Evolutionary conservation across 2,888 invertebrate genomes (phyloP), one percentile per base, ranked within the genome.

Genomic region (Polymixis flavicincta): DNA sequence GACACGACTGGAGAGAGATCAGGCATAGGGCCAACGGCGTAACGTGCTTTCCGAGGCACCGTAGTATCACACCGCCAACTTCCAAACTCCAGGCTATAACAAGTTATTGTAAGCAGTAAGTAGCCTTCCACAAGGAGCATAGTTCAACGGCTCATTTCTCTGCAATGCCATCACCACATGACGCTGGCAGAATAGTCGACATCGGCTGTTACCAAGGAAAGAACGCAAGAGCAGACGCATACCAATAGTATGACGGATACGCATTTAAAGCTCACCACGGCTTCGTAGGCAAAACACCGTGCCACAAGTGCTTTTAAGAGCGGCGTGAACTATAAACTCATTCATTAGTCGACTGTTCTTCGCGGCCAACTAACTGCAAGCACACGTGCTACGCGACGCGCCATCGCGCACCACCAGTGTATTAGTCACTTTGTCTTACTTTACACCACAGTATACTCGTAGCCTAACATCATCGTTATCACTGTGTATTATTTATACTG

Each of bases 381-480:
- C 22, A 52, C 52, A 11, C 22, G 9, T 52, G 11, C 52, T 52
- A 22, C 52, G 22, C 11, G 22, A 22, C 19, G 28, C 28, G 42
- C 11, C 11, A 45, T 45, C 42, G 42, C 42, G 11, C 13, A 2
- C 42, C 11, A 45, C 42, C 42, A 45, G 13, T 42, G 9, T 11
- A 22, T 22, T 65, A 52, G 17, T 54, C n/a, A 66, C 19, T 2
- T 17, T 11, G 19, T 50, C 6, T 6, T 66, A 25, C 28, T 37
- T 68, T 71, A 69, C 59, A 28, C 60, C 52, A 0, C 61, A 71
- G 61, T 83, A 66, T 37, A 45, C 28, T 28, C 22, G 2, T 9
- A 32, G n/a, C 71, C 42, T 48, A 63, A 72, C 11, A 13, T 14
- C 69, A 57, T n/a, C 74, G 66, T 83, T 84, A 83, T 83, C 83